These are phyloP conservation scores for Alces alces DNA, from an alignment of 2,113 vertebrate genomes.

Conservation along the genomic window DNA sequence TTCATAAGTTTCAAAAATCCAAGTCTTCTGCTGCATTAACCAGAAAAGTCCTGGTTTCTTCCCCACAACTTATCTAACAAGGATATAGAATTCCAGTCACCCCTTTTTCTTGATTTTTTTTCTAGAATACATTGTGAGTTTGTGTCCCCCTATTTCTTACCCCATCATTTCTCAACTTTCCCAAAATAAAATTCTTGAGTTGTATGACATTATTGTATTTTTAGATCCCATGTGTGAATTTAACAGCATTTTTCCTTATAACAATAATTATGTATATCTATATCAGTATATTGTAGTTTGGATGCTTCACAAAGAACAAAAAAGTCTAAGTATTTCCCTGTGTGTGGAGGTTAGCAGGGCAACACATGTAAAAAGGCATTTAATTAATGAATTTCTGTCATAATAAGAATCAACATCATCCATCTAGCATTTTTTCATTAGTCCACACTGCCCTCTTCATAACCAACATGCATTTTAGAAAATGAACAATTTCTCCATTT, in stretches of 20 bases:
- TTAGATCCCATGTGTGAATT: neutral
- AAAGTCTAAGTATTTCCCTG: neutral
- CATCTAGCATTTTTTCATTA: slow-evolving; percentile 4
- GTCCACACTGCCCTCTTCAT: neutral
- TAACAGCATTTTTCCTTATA: neutral
- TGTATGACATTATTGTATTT: neutral
- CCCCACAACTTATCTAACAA: too few species aligned
- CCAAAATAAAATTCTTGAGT: neutral
- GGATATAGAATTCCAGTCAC: neutral
- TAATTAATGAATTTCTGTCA: slow-evolving; percentile 39
- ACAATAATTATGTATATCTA: neutral
- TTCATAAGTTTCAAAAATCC: neutral
- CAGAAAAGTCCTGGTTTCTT: neutral
- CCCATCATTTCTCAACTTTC: neutral
- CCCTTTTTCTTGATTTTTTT: neutral
- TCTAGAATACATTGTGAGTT: neutral
- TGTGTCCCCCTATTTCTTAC: neutral
- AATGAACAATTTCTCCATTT: slow-evolving; percentile 32
- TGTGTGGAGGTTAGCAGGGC: neutral
- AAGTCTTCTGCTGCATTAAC: neutral
- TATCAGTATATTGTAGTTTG: neutral
- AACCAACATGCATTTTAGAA: slow-evolving; percentile 32
- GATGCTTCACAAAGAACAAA: neutral
- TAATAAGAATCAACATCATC: slow-evolving; percentile 9
- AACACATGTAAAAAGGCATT: neutral